phyloP scores from a whole-genome alignment of 2,888 invertebrate genomes.

The Drosophila siamana region DNA sequence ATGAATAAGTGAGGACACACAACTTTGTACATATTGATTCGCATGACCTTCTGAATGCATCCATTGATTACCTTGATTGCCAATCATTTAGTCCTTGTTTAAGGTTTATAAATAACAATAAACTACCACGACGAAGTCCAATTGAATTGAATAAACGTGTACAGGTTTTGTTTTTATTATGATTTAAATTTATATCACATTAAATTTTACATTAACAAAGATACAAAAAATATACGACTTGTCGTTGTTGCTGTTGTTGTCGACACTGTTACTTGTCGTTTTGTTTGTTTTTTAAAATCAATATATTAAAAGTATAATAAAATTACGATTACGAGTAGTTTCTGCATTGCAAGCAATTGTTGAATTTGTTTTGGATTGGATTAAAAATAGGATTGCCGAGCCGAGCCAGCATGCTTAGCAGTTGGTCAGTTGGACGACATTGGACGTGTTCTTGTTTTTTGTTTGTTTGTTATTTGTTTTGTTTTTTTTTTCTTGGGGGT shows the following conservation, averaged over 20 bases:
- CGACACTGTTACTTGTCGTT: conserved; percentile 34
- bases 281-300: conserved; percentile 45
- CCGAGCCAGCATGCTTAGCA: conserved; percentile 46
- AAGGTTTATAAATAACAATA: background rate
- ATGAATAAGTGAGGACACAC: too few relatives aligned
- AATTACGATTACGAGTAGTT: conserved; percentile 4
- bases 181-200: conserved; percentile 82
- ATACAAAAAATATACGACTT: conserved; percentile 68
- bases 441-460: conserved; percentile 23
- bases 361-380: conserved; percentile 22
- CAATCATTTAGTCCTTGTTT: background rate
- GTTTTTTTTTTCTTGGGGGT: conserved; percentile 22
- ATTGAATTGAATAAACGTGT: conserved; percentile 6
- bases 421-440: conserved; percentile 25
- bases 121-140: background rate
- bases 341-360: background rate
- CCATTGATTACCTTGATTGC: background rate
- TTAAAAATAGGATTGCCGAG: conserved; percentile 21
- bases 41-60: background rate
- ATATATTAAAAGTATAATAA: conserved; percentile 8
- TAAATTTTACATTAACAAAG: conserved; percentile 78
- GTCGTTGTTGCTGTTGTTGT: conserved; percentile 52
- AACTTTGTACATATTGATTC: too few relatives aligned
- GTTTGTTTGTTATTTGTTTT: background rate
- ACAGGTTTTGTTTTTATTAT: conserved; percentile 51